Base-by-base conservation (phyloP, 2,113 vertebrate genomes). In the Tricholaema leucomelas region DNA sequence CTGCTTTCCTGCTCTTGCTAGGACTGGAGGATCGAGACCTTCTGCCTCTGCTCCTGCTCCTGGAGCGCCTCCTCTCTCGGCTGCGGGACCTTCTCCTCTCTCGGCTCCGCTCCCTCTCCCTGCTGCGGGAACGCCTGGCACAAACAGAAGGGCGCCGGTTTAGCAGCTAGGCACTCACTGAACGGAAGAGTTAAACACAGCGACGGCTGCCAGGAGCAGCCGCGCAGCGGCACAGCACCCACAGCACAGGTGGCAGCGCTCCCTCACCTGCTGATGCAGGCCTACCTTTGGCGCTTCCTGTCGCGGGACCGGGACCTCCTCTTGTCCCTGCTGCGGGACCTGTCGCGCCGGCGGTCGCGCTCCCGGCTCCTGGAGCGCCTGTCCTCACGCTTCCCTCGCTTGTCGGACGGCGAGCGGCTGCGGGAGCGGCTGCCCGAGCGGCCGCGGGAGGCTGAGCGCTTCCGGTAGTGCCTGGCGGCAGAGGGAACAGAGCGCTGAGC, bases 281-380 rank as follows among this genome's bases (percentile, higher is more conserved):
- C 91, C 0, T 81, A 99, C 99, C 99, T 98, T 30, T 98, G 96
- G 5, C 99, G 98, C 69, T 99, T 99, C 36, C 99, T 97, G 88
- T 99, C 99, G 82, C 99, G 97, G 6, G 99, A 99, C 2, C 99
- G 98, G 33, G 99, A 99, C 78, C 99, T 97, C 5, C 99, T 98
- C 78, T 99, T 98, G 66, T 99, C 99, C 81, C 99, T 96, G 81
- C 99, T 99, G 35, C 99, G 98, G 1, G 99, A 98, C 24, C 99
- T 93, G 72, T 99, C 99, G 31, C 98, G 96, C 3, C 97, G 76
- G 7, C 98, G 97, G 0, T 98, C 98, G 38, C 98, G 95, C 0
- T 98, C 98, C n/a, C 98, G 92, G 54, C 98, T 98, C 40, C 99
- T 89, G 10, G 98, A 98, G 3, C 97, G 97, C 12, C 97, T 93